Percentiles rank a stretch among this genome's conserved stretches.
Conservation (phyloP, 2,113 vertebrate species). For the Promerops cafer region DNA sequence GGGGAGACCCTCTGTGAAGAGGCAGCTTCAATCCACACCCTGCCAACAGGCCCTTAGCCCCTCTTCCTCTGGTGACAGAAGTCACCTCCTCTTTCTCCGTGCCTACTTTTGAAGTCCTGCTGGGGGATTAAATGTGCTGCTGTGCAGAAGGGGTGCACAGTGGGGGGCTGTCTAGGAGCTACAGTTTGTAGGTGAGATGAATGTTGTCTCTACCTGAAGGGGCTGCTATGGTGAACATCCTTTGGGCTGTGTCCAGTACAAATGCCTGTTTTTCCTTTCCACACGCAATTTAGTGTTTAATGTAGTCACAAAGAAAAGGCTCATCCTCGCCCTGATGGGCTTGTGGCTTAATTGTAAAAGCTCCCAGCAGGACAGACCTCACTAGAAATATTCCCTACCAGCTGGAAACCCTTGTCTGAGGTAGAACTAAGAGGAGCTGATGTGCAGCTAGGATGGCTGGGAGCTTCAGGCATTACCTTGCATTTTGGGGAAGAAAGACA, state of each 20-base stretch:
- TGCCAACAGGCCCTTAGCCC: neutral
- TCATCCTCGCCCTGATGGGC: neutral
- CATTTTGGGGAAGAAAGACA: neutral
- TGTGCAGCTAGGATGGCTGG: neutral
- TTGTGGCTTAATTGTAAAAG: neutral
- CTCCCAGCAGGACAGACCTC: neutral
- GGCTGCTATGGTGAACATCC: neutral
- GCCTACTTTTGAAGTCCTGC: neutral
- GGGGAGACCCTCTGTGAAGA: neutral
- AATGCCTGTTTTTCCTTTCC: neutral
- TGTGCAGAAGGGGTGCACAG: neutral
- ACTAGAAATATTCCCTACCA: neutral
- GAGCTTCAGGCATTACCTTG: neutral
- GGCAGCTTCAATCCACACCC: too few relatives aligned
- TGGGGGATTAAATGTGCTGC: neutral
- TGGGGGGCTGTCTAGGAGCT: neutral
- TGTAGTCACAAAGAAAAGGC: neutral
- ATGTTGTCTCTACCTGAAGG: accelerated
- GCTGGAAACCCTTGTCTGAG: neutral
- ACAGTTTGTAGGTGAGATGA: neutral
- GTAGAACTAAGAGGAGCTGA: neutral
- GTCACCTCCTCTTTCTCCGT: neutral
- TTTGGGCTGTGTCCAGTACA: neutral
- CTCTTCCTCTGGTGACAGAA: neutral
- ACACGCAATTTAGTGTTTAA: neutral